Evolutionary conservation across 1,140 invertebrate genomes (phyloP).

Genomic region (Dolichoris vasculosae): DNA sequence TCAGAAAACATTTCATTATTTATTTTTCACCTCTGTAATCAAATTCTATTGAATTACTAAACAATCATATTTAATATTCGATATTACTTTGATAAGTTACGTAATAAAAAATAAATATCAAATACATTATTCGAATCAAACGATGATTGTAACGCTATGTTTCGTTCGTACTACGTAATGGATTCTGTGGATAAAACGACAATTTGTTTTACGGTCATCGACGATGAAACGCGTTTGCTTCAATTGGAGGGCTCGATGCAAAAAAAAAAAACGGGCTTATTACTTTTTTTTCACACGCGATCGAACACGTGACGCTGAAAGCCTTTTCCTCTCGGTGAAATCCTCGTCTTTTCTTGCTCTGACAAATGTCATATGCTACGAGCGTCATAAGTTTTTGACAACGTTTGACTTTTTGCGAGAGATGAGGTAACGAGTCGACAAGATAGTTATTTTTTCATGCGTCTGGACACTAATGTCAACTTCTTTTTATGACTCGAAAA

Average conservation of each 20-base stretch:
- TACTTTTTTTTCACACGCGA: background rate
- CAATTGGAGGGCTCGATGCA: background rate
- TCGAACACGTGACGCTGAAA: background rate
- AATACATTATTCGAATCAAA: no score
- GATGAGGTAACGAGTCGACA: background rate
- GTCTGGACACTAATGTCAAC: background rate
- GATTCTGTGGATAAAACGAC: no score
- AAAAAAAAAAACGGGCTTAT: constrained; percentile 14
- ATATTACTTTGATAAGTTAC: no score
- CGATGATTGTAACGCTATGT: no score
- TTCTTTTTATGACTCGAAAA: background rate
- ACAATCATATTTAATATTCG: no score
- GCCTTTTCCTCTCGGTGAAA: background rate
- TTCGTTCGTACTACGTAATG: no score
- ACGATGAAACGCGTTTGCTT: background rate
- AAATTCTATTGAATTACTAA: no score
- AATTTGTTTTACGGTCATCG: background rate
- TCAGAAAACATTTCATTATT: no score
- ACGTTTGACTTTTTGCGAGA: background rate
- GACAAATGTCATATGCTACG: no score
- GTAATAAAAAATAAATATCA: no score
- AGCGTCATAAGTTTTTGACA: constrained; percentile 16
- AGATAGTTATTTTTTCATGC: background rate
- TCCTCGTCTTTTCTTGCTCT: background rate
- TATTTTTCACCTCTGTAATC: no score